Base-by-base conservation (phyloP, 2,888 invertebrate species). In the Drosophila paranaensis region DNA sequence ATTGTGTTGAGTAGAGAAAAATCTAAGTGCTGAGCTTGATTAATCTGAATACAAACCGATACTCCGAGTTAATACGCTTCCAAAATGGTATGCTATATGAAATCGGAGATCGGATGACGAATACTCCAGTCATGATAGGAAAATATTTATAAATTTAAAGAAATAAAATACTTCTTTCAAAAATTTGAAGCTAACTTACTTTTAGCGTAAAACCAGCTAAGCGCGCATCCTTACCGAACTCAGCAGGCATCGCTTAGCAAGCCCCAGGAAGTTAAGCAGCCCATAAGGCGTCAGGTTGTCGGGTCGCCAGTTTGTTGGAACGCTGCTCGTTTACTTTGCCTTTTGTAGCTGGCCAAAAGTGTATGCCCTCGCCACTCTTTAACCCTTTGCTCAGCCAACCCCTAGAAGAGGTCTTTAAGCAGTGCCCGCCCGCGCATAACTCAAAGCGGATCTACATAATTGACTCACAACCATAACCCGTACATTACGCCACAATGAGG, bases 371-470 rank as follows among this genome's bases (percentile, higher is more conserved):
- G 9, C 35, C 1, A 9, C 35, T 13, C 51, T n/a, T 35, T 20
- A 51, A 43, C 51, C 14, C 27, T 14, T 45, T 27, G 27, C 25
- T 13, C 27, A 27, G 14, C 27, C 14, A 25, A 13, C 25, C 10
- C 5, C 13, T 0, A 33, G n/a, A 16, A 25, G 0, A 27, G 25
- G 27, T 11, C 1, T 27, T 37, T 35, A 6, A 20, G 35, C 37
- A 16, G 33, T 27, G 58, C 46, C 56, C 63, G 57, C 73, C 81
- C 76, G 71, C 76, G 56, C 84, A 89, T 88, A 83, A 89, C 77
- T 84, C 81, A 84, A 74, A 81, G 87, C 76, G 84, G 89, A 84
- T 89, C 84, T 89, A 83, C 89, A 84, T 84, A 84, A 84, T 89
- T 84, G 89, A 89, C 82, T 80, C 77, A 58, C 69, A 74, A 65